These are phyloP conservation scores for Holothuria glaberrima DNA, from an alignment of 35 echinoderm and acorn worm genomes.

Conservation along the genomic window DNA sequence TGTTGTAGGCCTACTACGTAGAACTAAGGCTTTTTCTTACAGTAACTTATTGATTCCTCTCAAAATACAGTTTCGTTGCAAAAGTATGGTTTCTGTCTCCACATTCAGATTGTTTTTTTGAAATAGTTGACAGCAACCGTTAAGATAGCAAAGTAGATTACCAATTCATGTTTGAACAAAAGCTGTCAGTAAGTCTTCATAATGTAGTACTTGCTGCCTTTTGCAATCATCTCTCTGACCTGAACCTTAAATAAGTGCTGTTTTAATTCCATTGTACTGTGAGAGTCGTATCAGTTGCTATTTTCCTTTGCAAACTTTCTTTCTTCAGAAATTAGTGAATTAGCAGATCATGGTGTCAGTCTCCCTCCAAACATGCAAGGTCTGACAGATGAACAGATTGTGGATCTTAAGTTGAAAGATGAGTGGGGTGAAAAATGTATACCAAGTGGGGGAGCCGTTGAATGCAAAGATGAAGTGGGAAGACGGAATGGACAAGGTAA, in stretches of 20 bases:
- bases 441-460: slow-evolving; percentile 86
- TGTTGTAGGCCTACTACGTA: no score
- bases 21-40: no score
- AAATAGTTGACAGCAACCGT: no score
- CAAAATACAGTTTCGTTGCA: no score
- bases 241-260: background rate
- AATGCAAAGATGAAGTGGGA: slow-evolving; percentile 80
- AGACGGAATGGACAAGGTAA: slow-evolving; percentile 94
- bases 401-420: slow-evolving; percentile 89
- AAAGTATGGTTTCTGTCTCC: no score
- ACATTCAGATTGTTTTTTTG: no score
- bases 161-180: no score
- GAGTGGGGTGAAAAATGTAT: slow-evolving; percentile 84
- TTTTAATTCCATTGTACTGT: background rate
- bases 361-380: slow-evolving; percentile 98
- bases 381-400: slow-evolving; percentile 93
- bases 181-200: no score
- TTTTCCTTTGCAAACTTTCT: background rate
- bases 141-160: no score
- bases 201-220: no score
- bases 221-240: background rate
- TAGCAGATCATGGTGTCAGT: slow-evolving; percentile 86
- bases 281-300: no score
- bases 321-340: slow-evolving; percentile 78
- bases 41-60: no score